phyloP scores from a whole-genome alignment of 1,140 invertebrate species.

The Littorina saxatilis region DNA sequence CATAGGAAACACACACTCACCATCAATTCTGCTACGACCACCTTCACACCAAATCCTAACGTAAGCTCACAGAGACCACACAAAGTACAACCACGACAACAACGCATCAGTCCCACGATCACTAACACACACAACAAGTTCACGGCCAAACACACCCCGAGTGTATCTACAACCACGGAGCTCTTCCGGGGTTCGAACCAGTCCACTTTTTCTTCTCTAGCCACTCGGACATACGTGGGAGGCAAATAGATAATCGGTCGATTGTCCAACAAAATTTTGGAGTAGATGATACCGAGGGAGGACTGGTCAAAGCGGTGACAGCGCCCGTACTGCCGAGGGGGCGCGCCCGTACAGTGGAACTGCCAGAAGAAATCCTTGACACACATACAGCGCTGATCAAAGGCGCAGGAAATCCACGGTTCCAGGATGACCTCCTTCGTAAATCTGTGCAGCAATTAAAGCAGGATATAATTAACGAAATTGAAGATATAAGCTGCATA shows the following conservation, averaged over 20 bases:
- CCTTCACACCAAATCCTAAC: not conserved
- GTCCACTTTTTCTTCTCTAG: not conserved
- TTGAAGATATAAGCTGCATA: no score
- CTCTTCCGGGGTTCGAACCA: constrained; percentile 20
- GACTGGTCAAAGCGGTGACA: constrained; percentile 28
- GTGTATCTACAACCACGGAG: not conserved
- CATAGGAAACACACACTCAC: not conserved
- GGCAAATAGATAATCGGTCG: not conserved
- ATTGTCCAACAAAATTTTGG: constrained; percentile 4
- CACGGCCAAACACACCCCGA: not conserved
- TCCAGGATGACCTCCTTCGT: not conserved
- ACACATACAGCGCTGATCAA: not conserved
- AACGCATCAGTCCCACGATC: not conserved
- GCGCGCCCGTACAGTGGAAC: not conserved
- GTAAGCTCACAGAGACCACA: not conserved
- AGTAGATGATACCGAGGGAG: constrained; percentile 1
- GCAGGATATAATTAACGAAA: no score
- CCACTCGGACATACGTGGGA: not conserved
- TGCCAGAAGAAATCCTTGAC: not conserved
- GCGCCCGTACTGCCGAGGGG: not conserved
- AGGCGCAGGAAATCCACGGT: constrained; percentile 8
- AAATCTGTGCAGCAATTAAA: not conserved
- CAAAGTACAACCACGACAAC: not conserved
- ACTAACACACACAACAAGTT: not conserved
- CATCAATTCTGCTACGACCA: not conserved